These are phyloP conservation scores for Tiliqua scincoides DNA, from an alignment of 2,113 vertebrate species.

Conservation along the genomic window DNA sequence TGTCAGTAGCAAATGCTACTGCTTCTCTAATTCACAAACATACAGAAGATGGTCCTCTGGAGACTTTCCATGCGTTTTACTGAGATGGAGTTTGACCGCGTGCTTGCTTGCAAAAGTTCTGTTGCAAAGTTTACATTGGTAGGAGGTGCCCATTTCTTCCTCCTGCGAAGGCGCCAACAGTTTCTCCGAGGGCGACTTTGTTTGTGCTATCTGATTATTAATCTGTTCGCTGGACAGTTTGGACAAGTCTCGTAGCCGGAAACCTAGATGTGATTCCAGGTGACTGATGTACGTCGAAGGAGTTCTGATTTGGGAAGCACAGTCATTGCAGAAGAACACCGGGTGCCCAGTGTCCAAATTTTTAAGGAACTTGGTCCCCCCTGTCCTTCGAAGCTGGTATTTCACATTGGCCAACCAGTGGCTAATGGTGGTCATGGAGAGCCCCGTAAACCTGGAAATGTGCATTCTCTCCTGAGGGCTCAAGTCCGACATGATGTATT, in stretches of 20 bases:
- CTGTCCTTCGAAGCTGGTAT: conserved; percentile 98
- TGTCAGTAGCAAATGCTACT: conserved; percentile 85
- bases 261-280: conserved; percentile 97
- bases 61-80: conserved; percentile 98
- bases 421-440: conserved; percentile 99
- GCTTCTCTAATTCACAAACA: conserved; percentile 94
- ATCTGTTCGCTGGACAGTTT: conserved; percentile 96
- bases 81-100: conserved; percentile 98
- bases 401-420: conserved; percentile 99
- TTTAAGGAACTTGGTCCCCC: conserved; percentile 99
- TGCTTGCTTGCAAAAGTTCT: conserved; percentile 99
- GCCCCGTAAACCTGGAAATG: conserved; percentile 97
- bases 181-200: conserved; percentile 95
- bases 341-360: conserved; percentile 98
- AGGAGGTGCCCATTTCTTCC: conserved; percentile 86
- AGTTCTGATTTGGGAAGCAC: conserved; percentile 97
- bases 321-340: conserved; percentile 99
- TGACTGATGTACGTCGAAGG: conserved; percentile 98
- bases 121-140: conserved; percentile 98
- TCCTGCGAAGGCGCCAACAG: conserved; percentile 90
- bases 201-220: conserved; percentile 91
- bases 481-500: conserved; percentile 98
- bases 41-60: conserved; percentile 98
- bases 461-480: conserved; percentile 99
- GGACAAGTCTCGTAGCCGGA: conserved; percentile 94